Conservation (phyloP, 2,888 invertebrate genomes). For the Cataglyphis livida region DNA sequence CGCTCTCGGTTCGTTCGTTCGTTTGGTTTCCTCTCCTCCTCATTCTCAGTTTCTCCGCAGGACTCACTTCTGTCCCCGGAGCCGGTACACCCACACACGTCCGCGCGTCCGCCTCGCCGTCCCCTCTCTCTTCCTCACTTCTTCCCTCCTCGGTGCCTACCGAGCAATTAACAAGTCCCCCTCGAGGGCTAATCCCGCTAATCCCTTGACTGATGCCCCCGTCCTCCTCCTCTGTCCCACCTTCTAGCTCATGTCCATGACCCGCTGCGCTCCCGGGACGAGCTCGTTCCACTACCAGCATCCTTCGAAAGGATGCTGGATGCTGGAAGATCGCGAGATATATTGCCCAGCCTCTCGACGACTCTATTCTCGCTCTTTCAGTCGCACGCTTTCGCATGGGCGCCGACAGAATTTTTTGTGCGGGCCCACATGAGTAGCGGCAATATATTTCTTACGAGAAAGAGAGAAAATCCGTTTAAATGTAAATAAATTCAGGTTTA, state of each 20-base stretch:
- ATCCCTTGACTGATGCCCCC: constrained; percentile 85
- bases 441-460: background rate
- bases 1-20: constrained; percentile 31
- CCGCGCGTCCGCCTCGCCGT: constrained; percentile 45
- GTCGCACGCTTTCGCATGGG: constrained; percentile 47
- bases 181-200: constrained; percentile 85
- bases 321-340: constrained; percentile 57
- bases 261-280: constrained; percentile 59
- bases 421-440: constrained; percentile 3
- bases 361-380: constrained; percentile 53
- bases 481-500: background rate
- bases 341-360: constrained; percentile 35
- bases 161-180: constrained; percentile 85
- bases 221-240: constrained; percentile 47
- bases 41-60: constrained; percentile 20
- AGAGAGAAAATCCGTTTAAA: background rate
- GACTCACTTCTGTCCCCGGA: constrained; percentile 39
- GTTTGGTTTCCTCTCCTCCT: constrained; percentile 30
- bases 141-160: constrained; percentile 65
- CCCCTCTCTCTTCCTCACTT: constrained; percentile 39
- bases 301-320: constrained; percentile 56
- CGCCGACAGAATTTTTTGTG: constrained; percentile 45
- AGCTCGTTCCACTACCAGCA: constrained; percentile 66
- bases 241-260: constrained; percentile 65
- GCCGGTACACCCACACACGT: constrained; percentile 54